Evolutionary conservation across 2,113 vertebrate species (phyloP).

Genomic region (Sceloporus undulatus): DNA sequence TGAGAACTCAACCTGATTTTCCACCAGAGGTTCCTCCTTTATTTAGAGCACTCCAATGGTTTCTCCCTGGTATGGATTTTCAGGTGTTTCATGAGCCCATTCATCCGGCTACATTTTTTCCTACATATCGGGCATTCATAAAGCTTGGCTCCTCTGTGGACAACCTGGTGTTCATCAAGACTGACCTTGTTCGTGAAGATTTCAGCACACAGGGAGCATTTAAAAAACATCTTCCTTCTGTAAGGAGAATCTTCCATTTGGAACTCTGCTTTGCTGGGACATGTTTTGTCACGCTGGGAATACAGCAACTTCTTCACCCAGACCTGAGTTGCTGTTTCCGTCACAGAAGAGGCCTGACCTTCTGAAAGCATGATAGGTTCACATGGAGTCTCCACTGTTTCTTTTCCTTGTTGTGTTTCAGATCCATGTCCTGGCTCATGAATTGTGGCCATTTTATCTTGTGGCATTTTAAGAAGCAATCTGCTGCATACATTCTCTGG

Average conservation of each 20-base stretch:
- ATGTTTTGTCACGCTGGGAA: no score
- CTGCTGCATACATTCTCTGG: no score
- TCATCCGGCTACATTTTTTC: neutral
- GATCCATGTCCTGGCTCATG: neutral
- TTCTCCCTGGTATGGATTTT: neutral
- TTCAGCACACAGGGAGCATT: neutral
- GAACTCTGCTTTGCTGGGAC: no score
- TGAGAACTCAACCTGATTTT: neutral
- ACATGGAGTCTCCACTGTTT: neutral
- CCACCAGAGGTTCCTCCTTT: neutral
- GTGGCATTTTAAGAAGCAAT: neutral
- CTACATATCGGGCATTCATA: neutral
- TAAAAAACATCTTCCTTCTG: neutral
- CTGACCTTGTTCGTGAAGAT: neutral
- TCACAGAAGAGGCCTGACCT: neutral
- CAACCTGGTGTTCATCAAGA: neutral
- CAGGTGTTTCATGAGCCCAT: no score
- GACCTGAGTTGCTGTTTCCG: neutral
- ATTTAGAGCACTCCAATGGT: neutral
- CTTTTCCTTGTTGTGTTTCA: neutral
- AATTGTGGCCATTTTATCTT: no score
- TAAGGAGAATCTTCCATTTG: neutral
- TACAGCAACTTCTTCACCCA: slow-evolving; percentile 4
- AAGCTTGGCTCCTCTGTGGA: neutral
- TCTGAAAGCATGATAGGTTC: neutral